Evolutionary conservation across 2,113 vertebrate species (phyloP).

Genomic region (Lontra canadensis): DNA sequence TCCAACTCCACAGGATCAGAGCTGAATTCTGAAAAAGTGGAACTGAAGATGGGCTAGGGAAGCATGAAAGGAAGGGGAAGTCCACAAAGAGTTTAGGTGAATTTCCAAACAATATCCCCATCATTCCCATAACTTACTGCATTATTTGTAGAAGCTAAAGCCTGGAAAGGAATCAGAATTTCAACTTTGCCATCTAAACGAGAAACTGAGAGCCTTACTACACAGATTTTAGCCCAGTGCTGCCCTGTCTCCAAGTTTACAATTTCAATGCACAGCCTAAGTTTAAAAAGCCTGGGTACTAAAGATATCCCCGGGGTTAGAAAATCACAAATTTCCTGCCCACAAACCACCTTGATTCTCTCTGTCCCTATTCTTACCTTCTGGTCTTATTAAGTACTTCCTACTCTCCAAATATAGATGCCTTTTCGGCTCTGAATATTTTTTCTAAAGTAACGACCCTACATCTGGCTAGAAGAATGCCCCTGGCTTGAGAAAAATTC

Average conservation of each 20-base stretch:
- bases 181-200: background rate
- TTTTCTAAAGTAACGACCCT: background rate
- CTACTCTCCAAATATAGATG: background rate
- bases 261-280: conserved; percentile 14
- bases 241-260: background rate
- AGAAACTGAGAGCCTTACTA: background rate
- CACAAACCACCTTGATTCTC: background rate
- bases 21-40: background rate
- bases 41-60: background rate
- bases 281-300: background rate
- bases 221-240: background rate
- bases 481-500: background rate
- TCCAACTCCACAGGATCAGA: background rate
- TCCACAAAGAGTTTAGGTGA: background rate
- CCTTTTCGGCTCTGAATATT: conserved; percentile 12
- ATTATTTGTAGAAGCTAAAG: background rate
- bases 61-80: background rate
- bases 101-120: background rate
- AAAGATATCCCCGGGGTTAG: background rate
- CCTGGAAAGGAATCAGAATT: conserved; percentile 15
- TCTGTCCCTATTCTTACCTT: background rate
- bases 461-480: background rate
- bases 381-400: conserved; percentile 24
- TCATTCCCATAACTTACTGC: background rate
- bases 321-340: background rate